phyloP scores from a whole-genome alignment of 2,797 vertebrate species.

The Paguma larvata region DNA sequence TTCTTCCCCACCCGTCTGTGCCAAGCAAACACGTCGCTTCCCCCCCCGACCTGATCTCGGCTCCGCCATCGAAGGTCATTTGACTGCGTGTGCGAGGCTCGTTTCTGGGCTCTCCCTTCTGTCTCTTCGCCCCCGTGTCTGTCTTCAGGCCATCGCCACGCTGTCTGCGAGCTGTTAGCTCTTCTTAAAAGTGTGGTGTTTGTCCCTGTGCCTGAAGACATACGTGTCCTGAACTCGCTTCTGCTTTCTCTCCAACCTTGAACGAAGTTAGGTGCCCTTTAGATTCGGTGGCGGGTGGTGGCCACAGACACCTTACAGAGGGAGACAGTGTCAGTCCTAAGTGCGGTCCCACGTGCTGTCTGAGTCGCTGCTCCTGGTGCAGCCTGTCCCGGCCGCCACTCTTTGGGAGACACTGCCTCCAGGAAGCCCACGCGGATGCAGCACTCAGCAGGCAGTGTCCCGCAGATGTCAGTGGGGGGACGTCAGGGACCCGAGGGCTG shows the following conservation, averaged over 20 bases:
- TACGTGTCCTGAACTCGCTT: accelerated
- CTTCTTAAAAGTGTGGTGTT: not conserved
- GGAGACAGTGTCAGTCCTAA: not conserved
- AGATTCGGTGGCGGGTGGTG: not conserved
- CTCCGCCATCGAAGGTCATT: accelerated
- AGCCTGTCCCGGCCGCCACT: not conserved
- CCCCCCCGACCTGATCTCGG: accelerated
- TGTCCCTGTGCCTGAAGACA: not conserved
- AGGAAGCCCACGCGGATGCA: not conserved
- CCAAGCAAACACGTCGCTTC: not conserved
- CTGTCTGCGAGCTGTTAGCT: accelerated
- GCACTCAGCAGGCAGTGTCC: not conserved
- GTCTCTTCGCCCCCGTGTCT: accelerated
- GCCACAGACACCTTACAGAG: not conserved
- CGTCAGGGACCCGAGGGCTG: accelerated
- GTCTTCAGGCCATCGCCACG: accelerated
- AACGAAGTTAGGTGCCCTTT: not conserved
- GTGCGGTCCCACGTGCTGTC: not conserved
- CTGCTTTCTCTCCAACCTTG: not conserved
- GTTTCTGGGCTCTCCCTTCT: accelerated
- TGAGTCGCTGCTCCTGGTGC: accelerated
- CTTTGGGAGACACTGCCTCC: accelerated
- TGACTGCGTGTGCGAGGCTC: accelerated
- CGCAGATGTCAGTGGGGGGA: not conserved
- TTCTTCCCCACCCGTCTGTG: accelerated